These are phyloP conservation scores for Simalia tracyae DNA, from an alignment of 2,797 vertebrate genomes.

Conservation along the genomic window DNA sequence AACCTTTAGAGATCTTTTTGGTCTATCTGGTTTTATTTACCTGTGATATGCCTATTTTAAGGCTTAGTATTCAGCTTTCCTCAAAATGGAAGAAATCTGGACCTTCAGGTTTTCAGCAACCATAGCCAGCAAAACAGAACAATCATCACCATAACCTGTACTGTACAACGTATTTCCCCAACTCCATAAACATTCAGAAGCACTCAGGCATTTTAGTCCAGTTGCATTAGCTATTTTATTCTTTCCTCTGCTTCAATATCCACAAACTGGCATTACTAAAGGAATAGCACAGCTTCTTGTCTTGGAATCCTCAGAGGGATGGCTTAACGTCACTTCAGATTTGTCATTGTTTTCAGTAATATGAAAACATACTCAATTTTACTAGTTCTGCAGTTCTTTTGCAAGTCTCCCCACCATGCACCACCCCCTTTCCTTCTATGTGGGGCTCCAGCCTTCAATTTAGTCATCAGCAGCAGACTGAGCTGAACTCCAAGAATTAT, in stretches of 20 bases:
- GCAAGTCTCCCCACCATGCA: conserved; percentile 14
- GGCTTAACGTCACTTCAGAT: conserved; percentile 47
- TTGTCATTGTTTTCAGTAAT: conserved; percentile 44
- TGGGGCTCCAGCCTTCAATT: conserved; percentile 55
- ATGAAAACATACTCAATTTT: conserved; percentile 43
- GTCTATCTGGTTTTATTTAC: background rate
- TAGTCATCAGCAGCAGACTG: conserved; percentile 26
- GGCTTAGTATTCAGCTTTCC: background rate
- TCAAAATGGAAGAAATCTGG: background rate
- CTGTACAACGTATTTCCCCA: background rate
- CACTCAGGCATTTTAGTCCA: background rate
- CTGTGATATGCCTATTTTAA: background rate
- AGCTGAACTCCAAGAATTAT: conserved; percentile 55
- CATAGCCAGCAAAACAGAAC: background rate
- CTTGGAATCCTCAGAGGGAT: conserved; percentile 23
- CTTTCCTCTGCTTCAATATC: background rate
- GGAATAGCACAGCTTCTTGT: conserved; percentile 38
- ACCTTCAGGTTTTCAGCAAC: background rate
- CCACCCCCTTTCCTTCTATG: conserved; percentile 29
- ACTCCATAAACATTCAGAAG: background rate
- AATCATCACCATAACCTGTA: background rate
- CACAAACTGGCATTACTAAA: conserved; percentile 29
- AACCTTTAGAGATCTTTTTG: background rate
- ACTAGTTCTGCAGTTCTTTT: conserved; percentile 27
- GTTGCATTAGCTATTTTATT: conserved; percentile 1